Conservation (phyloP, 2,888 invertebrate genomes). For the Aromia moschata region DNA sequence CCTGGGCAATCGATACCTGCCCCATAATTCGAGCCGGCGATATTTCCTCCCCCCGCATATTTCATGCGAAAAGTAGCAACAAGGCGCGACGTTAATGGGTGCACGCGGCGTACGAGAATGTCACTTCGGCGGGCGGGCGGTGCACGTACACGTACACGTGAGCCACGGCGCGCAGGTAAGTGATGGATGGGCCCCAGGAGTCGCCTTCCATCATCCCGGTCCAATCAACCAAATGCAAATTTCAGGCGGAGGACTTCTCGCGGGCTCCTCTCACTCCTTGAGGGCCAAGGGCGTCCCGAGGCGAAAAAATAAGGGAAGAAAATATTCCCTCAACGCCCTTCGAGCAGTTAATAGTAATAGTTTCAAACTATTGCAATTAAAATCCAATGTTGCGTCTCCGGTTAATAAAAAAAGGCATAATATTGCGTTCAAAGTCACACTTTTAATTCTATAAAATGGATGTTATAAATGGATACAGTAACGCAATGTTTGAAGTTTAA, state of each 20-base stretch:
- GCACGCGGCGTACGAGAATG: constrained; percentile 46
- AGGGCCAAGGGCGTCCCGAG: background rate
- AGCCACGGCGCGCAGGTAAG: constrained; percentile 48
- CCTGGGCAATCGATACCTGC: background rate
- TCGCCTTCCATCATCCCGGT: constrained; percentile 50
- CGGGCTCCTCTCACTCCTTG: constrained; percentile 3
- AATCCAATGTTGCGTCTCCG: too few relatives aligned
- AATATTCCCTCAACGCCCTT: too few relatives aligned
- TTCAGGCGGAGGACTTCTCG: constrained; percentile 29
- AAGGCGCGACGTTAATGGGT: constrained; percentile 43
- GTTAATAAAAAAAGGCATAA: background rate
- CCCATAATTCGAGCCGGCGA: constrained; percentile 22
- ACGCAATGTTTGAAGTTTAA: too few relatives aligned
- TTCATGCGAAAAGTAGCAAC: constrained; percentile 36
- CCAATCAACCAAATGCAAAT: constrained; percentile 56
- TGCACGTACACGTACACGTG: constrained; percentile 46
- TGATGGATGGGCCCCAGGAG: constrained; percentile 53
- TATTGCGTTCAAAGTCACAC: too few relatives aligned
- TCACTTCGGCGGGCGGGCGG: constrained; percentile 38
- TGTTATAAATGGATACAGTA: too few relatives aligned
- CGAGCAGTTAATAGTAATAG: background rate
- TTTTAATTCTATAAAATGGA: too few relatives aligned
- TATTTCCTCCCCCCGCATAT: constrained; percentile 31
- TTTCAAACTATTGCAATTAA: background rate
- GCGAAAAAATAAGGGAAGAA: too few relatives aligned